Conservation (phyloP, 2,797 vertebrate genomes). For the Ctenosaura bakeri region DNA sequence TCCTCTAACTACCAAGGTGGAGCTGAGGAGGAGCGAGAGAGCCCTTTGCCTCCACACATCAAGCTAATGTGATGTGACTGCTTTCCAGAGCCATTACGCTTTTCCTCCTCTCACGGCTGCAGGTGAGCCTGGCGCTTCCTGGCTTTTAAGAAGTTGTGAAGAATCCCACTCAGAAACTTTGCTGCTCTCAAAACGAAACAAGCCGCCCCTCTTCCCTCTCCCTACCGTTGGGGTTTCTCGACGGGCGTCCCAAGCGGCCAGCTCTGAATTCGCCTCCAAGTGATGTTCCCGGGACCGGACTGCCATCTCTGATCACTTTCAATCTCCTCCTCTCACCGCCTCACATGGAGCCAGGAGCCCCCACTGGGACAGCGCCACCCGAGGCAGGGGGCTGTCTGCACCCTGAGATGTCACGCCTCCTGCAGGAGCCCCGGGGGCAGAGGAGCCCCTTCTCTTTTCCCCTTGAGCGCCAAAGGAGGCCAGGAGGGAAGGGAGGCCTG, state of each 20-base stretch:
- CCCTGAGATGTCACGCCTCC: not conserved
- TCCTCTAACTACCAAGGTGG: slow-evolving; percentile 21
- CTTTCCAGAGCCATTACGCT: not conserved
- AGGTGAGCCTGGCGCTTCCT: not conserved
- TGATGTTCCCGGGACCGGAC: no score
- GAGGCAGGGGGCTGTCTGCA: not conserved
- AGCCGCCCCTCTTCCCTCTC: not conserved
- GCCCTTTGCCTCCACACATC: not conserved
- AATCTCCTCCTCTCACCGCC: no score
- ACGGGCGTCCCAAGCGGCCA: not conserved
- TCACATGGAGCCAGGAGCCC: no score
- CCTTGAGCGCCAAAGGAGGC: not conserved
- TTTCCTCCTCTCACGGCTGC: not conserved
- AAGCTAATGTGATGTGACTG: slow-evolving; percentile 12
- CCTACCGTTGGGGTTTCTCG: not conserved
- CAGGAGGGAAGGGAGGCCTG: not conserved
- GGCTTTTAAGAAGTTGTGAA: not conserved
- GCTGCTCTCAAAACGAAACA: not conserved
- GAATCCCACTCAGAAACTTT: no score
- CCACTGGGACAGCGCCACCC: no score
- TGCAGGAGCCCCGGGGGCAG: no score
- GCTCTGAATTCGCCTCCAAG: not conserved
- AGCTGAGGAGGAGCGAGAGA: not conserved
- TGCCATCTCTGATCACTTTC: not conserved
- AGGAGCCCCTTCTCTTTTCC: no score